A percentile compares a stretch with the other conserved stretches of the same genome.
These are phyloP conservation scores for Sesia apiformis DNA, from an alignment of 2,888 invertebrate genomes.

Conservation along the genomic window DNA sequence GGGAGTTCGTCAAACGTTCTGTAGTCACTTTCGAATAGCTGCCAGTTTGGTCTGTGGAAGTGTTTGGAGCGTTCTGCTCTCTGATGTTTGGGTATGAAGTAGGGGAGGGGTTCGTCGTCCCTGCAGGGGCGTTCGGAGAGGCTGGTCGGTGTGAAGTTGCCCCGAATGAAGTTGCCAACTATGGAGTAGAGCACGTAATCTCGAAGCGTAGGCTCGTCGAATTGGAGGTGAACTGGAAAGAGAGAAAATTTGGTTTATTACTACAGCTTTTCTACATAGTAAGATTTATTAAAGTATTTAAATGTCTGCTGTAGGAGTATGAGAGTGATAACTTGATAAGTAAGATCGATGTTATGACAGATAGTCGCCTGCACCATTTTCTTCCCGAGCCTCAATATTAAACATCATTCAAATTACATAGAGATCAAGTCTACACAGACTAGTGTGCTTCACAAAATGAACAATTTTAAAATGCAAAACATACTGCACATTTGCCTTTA, in stretches of 20 bases:
- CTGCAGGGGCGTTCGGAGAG: conserved; percentile 45
- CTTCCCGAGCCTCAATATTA: no score
- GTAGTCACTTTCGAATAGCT: conserved; percentile 3
- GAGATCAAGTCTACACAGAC: no score
- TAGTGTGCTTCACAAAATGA: no score
- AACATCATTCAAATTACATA: no score
- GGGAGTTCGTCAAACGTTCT: neutral
- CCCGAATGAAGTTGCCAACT: conserved; percentile 46
- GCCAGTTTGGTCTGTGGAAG: conserved; percentile 18
- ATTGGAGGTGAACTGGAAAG: conserved; percentile 56
- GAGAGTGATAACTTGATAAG: no score
- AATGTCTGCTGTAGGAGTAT: no score
- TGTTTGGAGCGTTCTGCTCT: conserved; percentile 41
- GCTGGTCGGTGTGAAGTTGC: conserved; percentile 62
- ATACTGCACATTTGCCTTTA: no score
- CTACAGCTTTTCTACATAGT: neutral
- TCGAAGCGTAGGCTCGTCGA: conserved; percentile 36
- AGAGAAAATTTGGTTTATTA: conserved; percentile 12
- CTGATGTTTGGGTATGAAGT: conserved; percentile 49
- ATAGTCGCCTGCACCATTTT: no score
- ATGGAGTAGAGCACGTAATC: conserved; percentile 59
- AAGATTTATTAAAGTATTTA: no score
- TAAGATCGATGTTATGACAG: no score
- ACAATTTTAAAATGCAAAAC: no score
- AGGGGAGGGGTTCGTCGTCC: conserved; percentile 40